These are phyloP conservation scores for Trididemnum nubilum DNA, from an alignment of 23 tunicate genomes.

Conservation along the genomic window DNA sequence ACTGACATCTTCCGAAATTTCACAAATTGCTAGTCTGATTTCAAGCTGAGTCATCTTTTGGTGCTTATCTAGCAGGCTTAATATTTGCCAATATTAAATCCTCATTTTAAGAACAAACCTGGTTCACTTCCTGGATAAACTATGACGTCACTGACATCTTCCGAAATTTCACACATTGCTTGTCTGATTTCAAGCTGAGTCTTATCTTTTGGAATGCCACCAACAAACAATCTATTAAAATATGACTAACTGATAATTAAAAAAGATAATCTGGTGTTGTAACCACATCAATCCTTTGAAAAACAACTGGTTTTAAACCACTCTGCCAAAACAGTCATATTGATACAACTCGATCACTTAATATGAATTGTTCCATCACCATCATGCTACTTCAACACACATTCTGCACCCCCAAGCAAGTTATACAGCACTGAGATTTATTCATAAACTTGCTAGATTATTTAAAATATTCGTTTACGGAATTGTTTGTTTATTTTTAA, in stretches of 20 bases:
- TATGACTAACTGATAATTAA: neutral
- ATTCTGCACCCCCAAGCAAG: neutral
- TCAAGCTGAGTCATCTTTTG: too few species aligned
- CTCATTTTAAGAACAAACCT: constrained; percentile 43
- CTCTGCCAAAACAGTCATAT: neutral
- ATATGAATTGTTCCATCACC: too few species aligned
- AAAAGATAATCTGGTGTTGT: neutral
- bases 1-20: too few species aligned
- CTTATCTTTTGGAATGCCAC: constrained; percentile 89
- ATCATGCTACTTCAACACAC: too few species aligned
- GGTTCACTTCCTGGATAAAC: constrained; percentile 86
- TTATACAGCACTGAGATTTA: too few species aligned
- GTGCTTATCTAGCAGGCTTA: too few species aligned
- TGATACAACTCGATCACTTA: neutral
- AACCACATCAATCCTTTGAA: neutral
- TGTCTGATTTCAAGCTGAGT: constrained; percentile 77
- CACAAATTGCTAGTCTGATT: too few species aligned
- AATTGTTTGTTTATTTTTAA: too few species aligned
- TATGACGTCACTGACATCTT: constrained; percentile 92
- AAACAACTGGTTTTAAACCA: neutral
- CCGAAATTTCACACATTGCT: constrained; percentile 91
- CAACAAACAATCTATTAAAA: constrained; percentile 81
- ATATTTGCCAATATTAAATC: too few species aligned
- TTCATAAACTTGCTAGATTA: too few species aligned
- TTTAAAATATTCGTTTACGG: too few species aligned